Conservation (phyloP, 2,797 vertebrate species). For the Trachops cirrhosus region DNA sequence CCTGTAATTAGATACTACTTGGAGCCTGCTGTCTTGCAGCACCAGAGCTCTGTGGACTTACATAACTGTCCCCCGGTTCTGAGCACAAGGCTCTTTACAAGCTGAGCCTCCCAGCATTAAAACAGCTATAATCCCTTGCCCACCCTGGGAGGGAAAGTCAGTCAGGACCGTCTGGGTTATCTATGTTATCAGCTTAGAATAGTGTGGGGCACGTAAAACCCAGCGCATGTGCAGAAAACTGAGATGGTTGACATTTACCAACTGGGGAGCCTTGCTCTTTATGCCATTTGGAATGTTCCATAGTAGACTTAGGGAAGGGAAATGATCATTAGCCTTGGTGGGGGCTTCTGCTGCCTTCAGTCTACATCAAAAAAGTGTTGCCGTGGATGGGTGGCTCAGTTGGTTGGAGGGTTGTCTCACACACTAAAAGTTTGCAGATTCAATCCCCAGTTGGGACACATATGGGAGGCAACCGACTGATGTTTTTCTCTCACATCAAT, state of each 20-base stretch:
- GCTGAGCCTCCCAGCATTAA: conserved; percentile 27
- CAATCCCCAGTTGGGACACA: not conserved
- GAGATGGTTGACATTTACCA: conserved; percentile 53
- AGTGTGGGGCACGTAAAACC: conserved; percentile 8
- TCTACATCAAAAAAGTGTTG: not conserved
- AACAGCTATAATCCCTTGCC: conserved; percentile 64
- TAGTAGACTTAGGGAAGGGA: not conserved
- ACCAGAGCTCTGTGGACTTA: conserved; percentile 29
- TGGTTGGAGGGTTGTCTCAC: not conserved
- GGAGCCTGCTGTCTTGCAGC: conserved; percentile 27
- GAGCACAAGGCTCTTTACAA: conserved; percentile 58
- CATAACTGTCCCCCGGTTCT: conserved; percentile 42
- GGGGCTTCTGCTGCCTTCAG: not conserved
- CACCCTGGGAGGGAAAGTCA: conserved; percentile 54
- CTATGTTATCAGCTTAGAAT: conserved; percentile 55
- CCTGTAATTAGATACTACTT: conserved; percentile 77
- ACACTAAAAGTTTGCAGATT: not conserved
- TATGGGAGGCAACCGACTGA: too few species aligned
- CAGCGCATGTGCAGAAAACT: not conserved
- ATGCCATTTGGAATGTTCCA: conserved; percentile 29
- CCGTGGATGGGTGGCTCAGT: not conserved
- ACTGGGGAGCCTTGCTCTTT: not conserved
- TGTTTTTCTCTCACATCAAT: too few species aligned
- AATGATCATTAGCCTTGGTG: not conserved
- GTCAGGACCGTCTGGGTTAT: conserved; percentile 57